phyloP scores from a whole-genome alignment of 92 coral and sea anemone genomes.

The Actinostola sp. region DNA sequence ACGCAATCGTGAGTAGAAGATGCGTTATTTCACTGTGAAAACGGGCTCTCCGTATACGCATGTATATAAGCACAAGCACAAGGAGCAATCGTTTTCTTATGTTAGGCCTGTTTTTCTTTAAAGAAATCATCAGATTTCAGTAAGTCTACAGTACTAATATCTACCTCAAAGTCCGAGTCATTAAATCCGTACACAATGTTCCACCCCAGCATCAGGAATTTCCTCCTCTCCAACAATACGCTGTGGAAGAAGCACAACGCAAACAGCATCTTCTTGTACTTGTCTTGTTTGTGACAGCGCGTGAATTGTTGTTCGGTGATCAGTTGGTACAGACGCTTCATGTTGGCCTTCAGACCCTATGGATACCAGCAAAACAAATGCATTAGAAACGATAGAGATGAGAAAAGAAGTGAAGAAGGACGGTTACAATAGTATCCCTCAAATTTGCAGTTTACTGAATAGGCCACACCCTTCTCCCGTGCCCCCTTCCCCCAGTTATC shows the following conservation, averaged over 20 bases:
- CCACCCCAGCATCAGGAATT: slow-evolving; percentile 99
- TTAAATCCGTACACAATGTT: slow-evolving; percentile 95
- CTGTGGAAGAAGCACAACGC: slow-evolving; percentile 97
- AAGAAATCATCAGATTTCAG: too few relatives aligned
- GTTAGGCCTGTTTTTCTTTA: too few relatives aligned
- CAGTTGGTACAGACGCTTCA: slow-evolving; percentile 98
- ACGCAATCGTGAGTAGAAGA: too few relatives aligned
- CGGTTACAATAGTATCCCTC: too few relatives aligned
- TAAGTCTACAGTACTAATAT: not conserved
- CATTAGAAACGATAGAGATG: not conserved
- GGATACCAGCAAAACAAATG: not conserved
- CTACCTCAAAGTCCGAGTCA: slow-evolving; percentile 96
- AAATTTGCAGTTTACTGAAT: too few relatives aligned
- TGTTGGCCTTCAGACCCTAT: slow-evolving; percentile 96
- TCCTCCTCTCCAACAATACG: slow-evolving; percentile 88
- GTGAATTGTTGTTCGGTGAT: slow-evolving; percentile 94
- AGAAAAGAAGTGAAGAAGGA: too few relatives aligned
- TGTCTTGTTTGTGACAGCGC: slow-evolving; percentile 98
- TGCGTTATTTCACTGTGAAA: too few relatives aligned
- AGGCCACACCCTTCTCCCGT: too few relatives aligned
- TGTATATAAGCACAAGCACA: too few relatives aligned
- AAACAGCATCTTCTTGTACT: slow-evolving; percentile 95
- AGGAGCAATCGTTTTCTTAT: too few relatives aligned
- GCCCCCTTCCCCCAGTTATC: too few relatives aligned
- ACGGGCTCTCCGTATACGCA: too few relatives aligned